Percentiles rank a stretch among this genome's conserved stretches.
Evolutionary conservation across 2,797 vertebrate species (phyloP).

Genomic region (Acanthopagrus latus): DNA sequence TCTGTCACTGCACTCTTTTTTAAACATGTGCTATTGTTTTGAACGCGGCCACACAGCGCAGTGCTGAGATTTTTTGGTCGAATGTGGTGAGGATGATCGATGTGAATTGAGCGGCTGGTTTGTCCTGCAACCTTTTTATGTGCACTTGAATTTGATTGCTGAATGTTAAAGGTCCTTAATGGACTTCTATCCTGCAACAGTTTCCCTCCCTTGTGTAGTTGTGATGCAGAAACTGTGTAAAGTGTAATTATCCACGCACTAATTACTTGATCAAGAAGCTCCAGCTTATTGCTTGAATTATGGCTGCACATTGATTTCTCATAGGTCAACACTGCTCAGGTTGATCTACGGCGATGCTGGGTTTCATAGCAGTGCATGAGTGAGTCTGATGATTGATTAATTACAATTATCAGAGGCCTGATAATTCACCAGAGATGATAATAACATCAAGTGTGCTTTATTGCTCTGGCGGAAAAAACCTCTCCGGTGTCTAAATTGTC

Average conservation of each 20-base stretch:
- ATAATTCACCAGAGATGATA: constrained; percentile 83
- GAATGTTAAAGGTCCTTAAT: constrained; percentile 55
- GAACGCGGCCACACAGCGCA: constrained; percentile 43
- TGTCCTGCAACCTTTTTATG: constrained; percentile 54
- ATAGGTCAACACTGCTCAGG: constrained; percentile 74
- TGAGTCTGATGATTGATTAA: constrained; percentile 86
- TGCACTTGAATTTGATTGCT: constrained; percentile 38
- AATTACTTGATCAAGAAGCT: constrained; percentile 56
- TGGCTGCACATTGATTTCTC: constrained; percentile 67
- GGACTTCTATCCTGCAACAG: constrained; percentile 50
- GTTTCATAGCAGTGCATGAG: constrained; percentile 73
- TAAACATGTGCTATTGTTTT: constrained; percentile 67
- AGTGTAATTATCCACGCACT: constrained; percentile 51
- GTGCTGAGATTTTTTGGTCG: constrained; percentile 42
- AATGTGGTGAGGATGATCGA: constrained; percentile 60
- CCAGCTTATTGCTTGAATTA: constrained; percentile 31
- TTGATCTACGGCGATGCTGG: constrained; percentile 70
- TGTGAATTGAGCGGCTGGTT: constrained; percentile 45
- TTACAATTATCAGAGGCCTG: constrained; percentile 85
- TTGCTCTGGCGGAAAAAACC: constrained; percentile 81
- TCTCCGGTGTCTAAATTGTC: constrained; percentile 79
- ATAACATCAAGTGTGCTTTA: constrained; percentile 85
- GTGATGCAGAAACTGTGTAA: constrained; percentile 42
- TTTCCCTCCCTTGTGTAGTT: constrained; percentile 28
- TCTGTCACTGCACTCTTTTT: constrained; percentile 62